phyloP scores from a whole-genome alignment of 1,140 invertebrate genomes.

The Formica exsecta region DNA sequence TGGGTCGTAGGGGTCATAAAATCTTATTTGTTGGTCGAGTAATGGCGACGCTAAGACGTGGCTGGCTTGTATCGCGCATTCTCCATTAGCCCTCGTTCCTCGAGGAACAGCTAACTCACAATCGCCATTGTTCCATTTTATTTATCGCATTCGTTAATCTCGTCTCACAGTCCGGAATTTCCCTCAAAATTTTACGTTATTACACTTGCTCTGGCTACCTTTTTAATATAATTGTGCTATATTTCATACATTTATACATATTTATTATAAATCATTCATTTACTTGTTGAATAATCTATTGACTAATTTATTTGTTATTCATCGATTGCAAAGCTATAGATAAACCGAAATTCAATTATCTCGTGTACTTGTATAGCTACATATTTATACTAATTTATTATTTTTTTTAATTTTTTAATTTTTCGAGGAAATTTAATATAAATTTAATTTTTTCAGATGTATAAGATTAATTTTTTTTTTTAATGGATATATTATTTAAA shows the following conservation, averaged over 20 bases:
- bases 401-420: not conserved
- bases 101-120: not conserved
- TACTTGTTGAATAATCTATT: not conserved
- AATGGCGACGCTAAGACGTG: constrained; percentile 44
- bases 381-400: not conserved
- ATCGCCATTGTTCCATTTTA: constrained; percentile 50
- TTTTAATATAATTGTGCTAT: too few relatives aligned
- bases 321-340: not conserved
- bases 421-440: not conserved
- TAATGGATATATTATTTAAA: not conserved
- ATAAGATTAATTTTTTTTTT: not conserved
- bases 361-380: not conserved
- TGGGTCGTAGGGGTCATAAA: constrained; percentile 43
- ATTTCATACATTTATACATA: not conserved
- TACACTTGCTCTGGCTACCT: too few relatives aligned
- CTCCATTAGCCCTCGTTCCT: constrained; percentile 18
- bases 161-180: not conserved
- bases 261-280: not conserved
- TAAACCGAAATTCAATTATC: not conserved
- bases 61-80: constrained; percentile 19
- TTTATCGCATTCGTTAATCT: constrained; percentile 51
- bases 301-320: not conserved
- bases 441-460: not conserved
- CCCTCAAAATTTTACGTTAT: not conserved
- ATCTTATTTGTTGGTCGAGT: constrained; percentile 57